Evolutionary conservation across 1,140 invertebrate genomes (phyloP), one percentile per base, ranked within the genome.

Genomic region (Micrasema longulum): DNA sequence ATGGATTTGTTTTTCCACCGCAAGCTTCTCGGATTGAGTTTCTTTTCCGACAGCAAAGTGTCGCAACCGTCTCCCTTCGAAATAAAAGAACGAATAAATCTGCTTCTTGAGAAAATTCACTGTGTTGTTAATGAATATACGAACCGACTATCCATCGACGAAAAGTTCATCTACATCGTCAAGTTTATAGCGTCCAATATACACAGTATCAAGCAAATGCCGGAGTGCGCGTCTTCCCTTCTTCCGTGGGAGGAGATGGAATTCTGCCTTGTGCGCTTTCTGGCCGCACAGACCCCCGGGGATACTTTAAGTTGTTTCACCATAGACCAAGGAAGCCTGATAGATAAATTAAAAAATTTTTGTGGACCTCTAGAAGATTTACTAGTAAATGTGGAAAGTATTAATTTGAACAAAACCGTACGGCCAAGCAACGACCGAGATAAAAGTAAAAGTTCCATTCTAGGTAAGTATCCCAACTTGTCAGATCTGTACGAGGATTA

Each of bases 141-240:
- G 11, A 6, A 10, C 3, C 43, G 14, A n/a, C n/a, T 6, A 4
- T 5, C 3, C 6, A 6, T 16, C n/a, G 45, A 48, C 14, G 18
- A 20, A 18, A 4, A 48, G 14, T 48, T 48, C 16, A 18, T 48
- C 9, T 48, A 48, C 14, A 48, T 10, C 3, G 45, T 20, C 16
- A 48, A 18, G 45, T 48, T 48, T 48, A 48, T 48, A 48, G 45
- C 45, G 14, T 20, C 9, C 14, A 48, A 48, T 48, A 48, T 48
- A 9, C 45, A 48, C 45, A 18, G n/a, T 18, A 7, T 48, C 14
- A 48, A 48, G 18, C 45, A 48, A 48, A 2, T 2, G 10, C 18
- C 16, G 14, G 18, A 20, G 45, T 45, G 5, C 1, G 9, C 11
- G 11, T 14, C 45, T 1, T 48, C 14, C 9, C 14, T 48, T 7